Evolutionary conservation across 2,113 vertebrate genomes (phyloP), one percentile per base, ranked within the genome.

Genomic region (Osmerus eperlanus): DNA sequence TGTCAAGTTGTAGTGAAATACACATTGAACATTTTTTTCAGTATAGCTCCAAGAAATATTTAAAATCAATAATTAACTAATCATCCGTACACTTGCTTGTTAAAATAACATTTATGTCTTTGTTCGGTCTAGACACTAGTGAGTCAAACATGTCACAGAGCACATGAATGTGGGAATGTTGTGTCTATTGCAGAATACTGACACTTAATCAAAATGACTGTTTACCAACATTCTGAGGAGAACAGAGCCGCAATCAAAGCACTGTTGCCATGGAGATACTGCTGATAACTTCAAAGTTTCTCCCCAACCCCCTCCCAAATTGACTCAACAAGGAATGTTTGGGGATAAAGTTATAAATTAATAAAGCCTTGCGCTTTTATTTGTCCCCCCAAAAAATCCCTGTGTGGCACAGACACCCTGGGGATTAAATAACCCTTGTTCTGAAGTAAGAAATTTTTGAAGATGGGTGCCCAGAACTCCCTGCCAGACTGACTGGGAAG

Each of bases 241-340:
- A 75, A 84, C 79, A 80, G 72, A 67, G 54, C 67, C 71, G 62
- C 74, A 76, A 69, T 85, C 41, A 55, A 23, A 1, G 68, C 70
- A 70, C 47, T 16, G 81, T 80, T 86, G 54, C 78, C 70, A 81
- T 84, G 79, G 80, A 72, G 70, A 83, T 36, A 29, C 72, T 66
- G 72, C 47, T 59, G 68, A 0, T 56, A 41, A 71, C 77, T 77
- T 84, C 72, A 84, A 78, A 79, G 71, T 15, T 51, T 32, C 64
- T 78, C 71, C 5, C 54, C 16, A 9, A 23, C 68, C 54, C 72
- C 56, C 32, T 53, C 60, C 32, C 5, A n/a, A 60, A 71, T 70
- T 25, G 60, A 72, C 36, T 65, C 58, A 8, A 64, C 41, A 36
- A 65, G 4, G 60, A 66, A 66, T 47, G 62, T 82, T 72, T 19